Conservation (phyloP, 2,113 vertebrate species). For the Oreochromis aureus region DNA sequence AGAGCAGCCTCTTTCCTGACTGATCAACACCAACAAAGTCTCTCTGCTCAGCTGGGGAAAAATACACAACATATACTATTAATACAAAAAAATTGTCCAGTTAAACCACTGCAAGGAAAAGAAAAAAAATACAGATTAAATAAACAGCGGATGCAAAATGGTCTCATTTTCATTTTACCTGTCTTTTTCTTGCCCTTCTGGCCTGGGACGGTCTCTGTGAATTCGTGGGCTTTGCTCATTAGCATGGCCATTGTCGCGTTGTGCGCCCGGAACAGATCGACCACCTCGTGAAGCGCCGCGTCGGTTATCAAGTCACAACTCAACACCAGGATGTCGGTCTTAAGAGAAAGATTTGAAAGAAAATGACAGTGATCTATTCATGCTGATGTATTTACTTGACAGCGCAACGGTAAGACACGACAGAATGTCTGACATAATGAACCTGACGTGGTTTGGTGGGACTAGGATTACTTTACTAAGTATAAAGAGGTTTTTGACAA, state of each 20-base stretch:
- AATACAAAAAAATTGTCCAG: conserved; percentile 2
- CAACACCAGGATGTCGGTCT: conserved; percentile 92
- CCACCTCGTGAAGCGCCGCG: conserved; percentile 89
- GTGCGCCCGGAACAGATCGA: conserved; percentile 94
- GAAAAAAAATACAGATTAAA: background rate
- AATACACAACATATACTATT: background rate
- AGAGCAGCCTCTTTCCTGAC: conserved; percentile 89
- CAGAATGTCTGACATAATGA: background rate
- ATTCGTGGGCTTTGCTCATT: conserved; percentile 89
- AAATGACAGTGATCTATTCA: background rate
- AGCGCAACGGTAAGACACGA: background rate
- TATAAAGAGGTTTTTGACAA: background rate
- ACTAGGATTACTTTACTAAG: background rate
- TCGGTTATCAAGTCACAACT: conserved; percentile 97
- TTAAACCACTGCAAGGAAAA: background rate
- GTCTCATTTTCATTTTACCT: conserved; percentile 68
- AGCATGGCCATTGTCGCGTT: conserved; percentile 92
- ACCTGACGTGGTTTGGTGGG: background rate
- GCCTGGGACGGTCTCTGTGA: conserved; percentile 84
- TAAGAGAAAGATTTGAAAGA: background rate
- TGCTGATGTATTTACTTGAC: background rate
- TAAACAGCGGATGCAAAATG: background rate
- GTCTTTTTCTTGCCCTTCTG: conserved; percentile 94
- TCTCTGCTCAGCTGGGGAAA: conserved; percentile 86
- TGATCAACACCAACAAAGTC: conserved; percentile 96